These are phyloP conservation scores for Odontesthes bonariensis DNA, from an alignment of 2,113 vertebrate species.

Conservation along the genomic window DNA sequence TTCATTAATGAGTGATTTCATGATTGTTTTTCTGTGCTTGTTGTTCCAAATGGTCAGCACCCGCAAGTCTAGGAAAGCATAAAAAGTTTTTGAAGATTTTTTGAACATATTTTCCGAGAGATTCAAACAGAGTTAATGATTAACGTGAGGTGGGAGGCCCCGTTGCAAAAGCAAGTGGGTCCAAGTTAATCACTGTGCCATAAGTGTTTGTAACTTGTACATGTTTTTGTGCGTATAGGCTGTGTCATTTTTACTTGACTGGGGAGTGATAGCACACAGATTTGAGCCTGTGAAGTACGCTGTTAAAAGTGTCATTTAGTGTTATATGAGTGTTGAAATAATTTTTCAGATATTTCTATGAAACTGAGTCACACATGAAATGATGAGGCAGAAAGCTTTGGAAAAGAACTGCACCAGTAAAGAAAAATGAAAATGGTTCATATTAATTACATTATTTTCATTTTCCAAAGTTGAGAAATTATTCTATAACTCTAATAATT, in stretches of 20 bases:
- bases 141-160: slow-evolving; percentile 59
- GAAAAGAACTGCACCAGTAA: too few relatives aligned
- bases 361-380: neutral
- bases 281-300: slow-evolving; percentile 20
- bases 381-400: too few relatives aligned
- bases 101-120: slow-evolving; percentile 68
- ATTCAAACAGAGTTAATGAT: slow-evolving; percentile 71
- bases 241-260: slow-evolving; percentile 28
- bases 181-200: slow-evolving; percentile 69
- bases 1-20: slow-evolving; percentile 34
- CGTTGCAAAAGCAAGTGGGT: slow-evolving; percentile 36
- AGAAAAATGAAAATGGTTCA: too few relatives aligned
- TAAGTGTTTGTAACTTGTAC: slow-evolving; percentile 65
- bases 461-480: too few relatives aligned
- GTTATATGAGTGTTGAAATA: slow-evolving; percentile 13
- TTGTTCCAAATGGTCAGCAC: slow-evolving; percentile 70
- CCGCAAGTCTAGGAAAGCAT: slow-evolving; percentile 69
- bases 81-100: slow-evolving; percentile 71
- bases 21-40: slow-evolving; percentile 61
- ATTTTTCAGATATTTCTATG: slow-evolving; percentile 11
- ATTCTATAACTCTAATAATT: too few relatives aligned
- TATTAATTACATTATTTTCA: too few relatives aligned
- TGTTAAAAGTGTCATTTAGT: slow-evolving; percentile 42
- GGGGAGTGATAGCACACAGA: slow-evolving; percentile 29
- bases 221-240: neutral